Conservation (phyloP, 2,113 vertebrate species). For the Pampusana beccarii region DNA sequence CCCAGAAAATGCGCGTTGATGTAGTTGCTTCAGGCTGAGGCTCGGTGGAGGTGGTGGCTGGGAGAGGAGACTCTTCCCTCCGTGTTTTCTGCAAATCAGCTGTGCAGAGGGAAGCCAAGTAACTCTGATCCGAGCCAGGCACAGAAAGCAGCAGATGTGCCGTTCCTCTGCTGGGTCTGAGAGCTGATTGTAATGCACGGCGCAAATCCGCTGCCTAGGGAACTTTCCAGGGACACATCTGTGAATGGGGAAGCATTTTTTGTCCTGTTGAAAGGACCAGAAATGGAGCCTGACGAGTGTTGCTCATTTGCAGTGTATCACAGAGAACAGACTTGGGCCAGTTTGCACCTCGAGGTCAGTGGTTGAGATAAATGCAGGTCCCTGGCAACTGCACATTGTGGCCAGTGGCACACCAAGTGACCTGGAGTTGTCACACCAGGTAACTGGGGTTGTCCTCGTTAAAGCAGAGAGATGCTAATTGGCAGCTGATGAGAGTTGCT, state of each 20-base stretch:
- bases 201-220: neutral
- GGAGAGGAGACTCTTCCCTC: neutral
- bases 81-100: neutral
- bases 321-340: neutral
- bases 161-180: neutral
- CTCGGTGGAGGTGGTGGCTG: neutral
- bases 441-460: neutral
- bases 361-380: neutral
- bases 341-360: neutral
- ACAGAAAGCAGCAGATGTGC: neutral
- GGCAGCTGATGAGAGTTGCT: neutral
- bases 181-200: neutral
- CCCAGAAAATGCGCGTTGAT: neutral
- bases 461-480: neutral
- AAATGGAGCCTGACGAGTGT: rapidly evolving
- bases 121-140: neutral
- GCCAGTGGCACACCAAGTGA: too few species aligned
- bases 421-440: neutral
- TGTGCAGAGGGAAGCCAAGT: neutral
- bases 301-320: rapidly evolving
- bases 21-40: neutral
- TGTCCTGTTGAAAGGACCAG: neutral
- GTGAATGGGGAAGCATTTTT: neutral
- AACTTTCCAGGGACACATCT: neutral
- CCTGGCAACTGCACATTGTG: neutral